Base-by-base conservation (phyloP, 2,888 invertebrate species). In the Ypsolopha sequella region DNA sequence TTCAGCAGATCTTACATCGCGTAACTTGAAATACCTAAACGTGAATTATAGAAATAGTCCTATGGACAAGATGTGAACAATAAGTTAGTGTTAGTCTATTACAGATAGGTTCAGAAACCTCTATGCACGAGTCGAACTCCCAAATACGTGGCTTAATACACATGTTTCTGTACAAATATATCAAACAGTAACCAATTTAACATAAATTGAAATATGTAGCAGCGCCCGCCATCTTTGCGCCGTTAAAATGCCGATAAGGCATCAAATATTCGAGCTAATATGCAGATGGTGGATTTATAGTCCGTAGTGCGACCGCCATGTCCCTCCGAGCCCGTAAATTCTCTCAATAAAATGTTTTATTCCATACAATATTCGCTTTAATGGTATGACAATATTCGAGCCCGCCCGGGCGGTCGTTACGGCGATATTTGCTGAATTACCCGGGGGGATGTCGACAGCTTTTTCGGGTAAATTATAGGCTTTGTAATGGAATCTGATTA, bases 321-420 rank as follows among this genome's bases (percentile, higher is more conserved):
- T 54, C 56, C 60, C 63, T 53, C 51, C 53, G 57, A 53, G 53
- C 53, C 54, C 58, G 58, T 57, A 63, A 59, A 59, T 59, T 60
- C 56, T 36, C 53, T 56, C 62, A 66, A 62, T 68, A 62, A 68
- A 66, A 65, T 63, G 60, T 65, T 68, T 64, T 63, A 66, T 66
- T 63, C 56, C 56, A 57, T 57, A 65, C 63, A 61, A 63, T 60
- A 60, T 60, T 54, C 52, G 54, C 51, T 52, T 52, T 50, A 52
- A 48, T 47, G 49, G 36, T 6, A 41, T 36, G 41, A 11, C 9
- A 35, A 13, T 43, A 41, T 49, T 49, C 41, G 8, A 39, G 41
- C 24, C 36, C 41, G 41, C 36, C 35, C 24, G 24, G 36, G 51
- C 51, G 24, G 47, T 54, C n/a, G 54, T 54, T 44, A 54, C 47